Base-by-base conservation (phyloP, 2,797 vertebrate species). In the Phataginus tricuspis region DNA sequence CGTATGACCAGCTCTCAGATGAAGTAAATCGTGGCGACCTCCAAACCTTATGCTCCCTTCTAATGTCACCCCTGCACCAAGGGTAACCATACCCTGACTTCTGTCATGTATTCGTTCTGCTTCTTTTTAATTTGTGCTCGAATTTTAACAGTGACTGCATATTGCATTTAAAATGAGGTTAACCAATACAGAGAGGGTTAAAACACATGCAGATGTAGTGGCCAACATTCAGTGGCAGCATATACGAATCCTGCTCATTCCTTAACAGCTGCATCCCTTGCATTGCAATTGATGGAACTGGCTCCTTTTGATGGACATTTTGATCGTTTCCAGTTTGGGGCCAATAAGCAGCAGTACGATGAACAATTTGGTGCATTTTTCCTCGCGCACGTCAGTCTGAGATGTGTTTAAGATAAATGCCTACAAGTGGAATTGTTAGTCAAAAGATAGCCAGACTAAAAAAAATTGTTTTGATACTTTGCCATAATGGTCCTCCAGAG, bases 1-100 rank as follows among this genome's bases (percentile, higher is more conserved):
- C 12, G 2, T 23, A 0, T 25, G 31, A 27, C 31, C 18, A 55
- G 23, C 42, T 69, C 31, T 11, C 15, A 16, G 12, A 14, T 1
- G 0, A 64, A 29, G 16, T 68, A 86, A n/a, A 16, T 68, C 19
- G 0, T 1, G 3, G 10, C 7, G 0, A 23, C 29, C 19, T n/a
- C 21, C 59, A 34, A 49, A 69, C n/a, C 42, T 61, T 4, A 16
- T 5, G 34, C 1, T 63, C 14, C 42, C 42, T n/a, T 13, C 34
- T n/a, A 59, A 21, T 2, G 9, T 14, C 31, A 51, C 25, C 14
- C 75, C 49, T 45, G 15, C 29, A 51, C 64, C 51, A 21, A 49
- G 16, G 31, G 27, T 37, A 29, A 37, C 66, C 4, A 2, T 25
- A 25, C 18, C n/a, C 39, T 25, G 51, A 68, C 63, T 45, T 75